Base-by-base conservation (phyloP, 2,113 vertebrate genomes). In the Rallus limicola region DNA sequence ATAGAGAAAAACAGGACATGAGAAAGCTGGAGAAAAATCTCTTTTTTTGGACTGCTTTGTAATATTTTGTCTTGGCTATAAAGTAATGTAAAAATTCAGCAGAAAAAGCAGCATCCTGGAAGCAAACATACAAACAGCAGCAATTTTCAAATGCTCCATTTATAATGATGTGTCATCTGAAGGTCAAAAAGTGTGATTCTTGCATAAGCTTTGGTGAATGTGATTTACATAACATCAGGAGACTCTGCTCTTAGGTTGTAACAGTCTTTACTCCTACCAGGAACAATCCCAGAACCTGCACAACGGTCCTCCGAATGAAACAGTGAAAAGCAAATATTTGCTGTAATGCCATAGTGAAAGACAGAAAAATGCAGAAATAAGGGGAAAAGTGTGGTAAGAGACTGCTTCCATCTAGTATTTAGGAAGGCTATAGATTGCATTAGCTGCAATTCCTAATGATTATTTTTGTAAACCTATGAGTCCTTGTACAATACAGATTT, bases 401-500 rank as follows among this genome's bases (percentile, higher is more conserved):
- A 82, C 86, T 86, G n/a, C 78, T 97, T 96, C 88, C 69, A 86
- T 93, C 75, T 94, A 88, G 65, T 91, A 82, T 84, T 95, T 71
- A 60, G 36, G 60, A 76, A 90, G 34, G 38, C 44, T 89, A 82
- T 82, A 94, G 90, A 93, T 93, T 96, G 85, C 64, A 92, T 96
- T 97, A 97, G 78, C 60, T 84, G 42, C 90, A 94, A 53, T 55
- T 92, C 46, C 67, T 91, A 97, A 89, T 11, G 11, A 86, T 55
- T 80, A 36, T 89, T 96, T 97, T 91, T 90, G 65, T 95, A 96
- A 97, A 97, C 48, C 46, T 94, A 16, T 82, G 28, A 94, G 69
- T 82, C 86, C 60, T 81, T 77, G 88, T 89, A 95, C 95, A 95
- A 97, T 93, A 97, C 55, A 82, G 91, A 97, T 96, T 96, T 97